Percentiles rank a stretch among this genome's conserved stretches.
Evolutionary conservation across 2,888 invertebrate species (phyloP).

Genomic region (Netelia fuscicornis): DNA sequence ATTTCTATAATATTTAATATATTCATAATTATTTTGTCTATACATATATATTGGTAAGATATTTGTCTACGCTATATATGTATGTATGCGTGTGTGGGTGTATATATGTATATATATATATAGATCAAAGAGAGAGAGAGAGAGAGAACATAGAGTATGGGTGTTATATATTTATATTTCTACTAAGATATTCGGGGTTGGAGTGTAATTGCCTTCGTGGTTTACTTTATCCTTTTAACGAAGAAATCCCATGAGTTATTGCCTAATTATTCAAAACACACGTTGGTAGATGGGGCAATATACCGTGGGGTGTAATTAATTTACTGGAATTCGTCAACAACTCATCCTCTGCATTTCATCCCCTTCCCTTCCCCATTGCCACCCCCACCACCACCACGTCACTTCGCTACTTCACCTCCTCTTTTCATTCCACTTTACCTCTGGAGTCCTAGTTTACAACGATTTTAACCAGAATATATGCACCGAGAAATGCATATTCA

Average conservation of each 20-base stretch:
- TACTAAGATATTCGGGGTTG: conserved; percentile 1
- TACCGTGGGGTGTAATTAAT: conserved; percentile 57
- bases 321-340: conserved; percentile 54
- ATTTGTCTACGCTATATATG: too few relatives aligned
- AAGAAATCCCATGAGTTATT: conserved; percentile 44
- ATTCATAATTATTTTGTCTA: too few relatives aligned
- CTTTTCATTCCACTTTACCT: conserved; percentile 38
- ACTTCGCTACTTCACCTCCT: neutral
- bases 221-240: neutral
- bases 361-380: neutral
- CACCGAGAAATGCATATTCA: conserved; percentile 47
- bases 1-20: too few relatives aligned
- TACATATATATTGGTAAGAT: too few relatives aligned
- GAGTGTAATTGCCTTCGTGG: conserved; percentile 14
- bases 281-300: conserved; percentile 11
- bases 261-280: conserved; percentile 54
- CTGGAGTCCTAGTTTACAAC: conserved; percentile 33
- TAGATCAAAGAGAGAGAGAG: too few relatives aligned
- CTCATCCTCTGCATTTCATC: conserved; percentile 18
- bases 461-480: conserved; percentile 41
- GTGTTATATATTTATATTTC: too few relatives aligned
- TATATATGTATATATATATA: too few relatives aligned
- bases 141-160: too few relatives aligned
- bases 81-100: too few relatives aligned
- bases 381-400: neutral